Base-by-base conservation (phyloP, 2,888 invertebrate species). In the Polydrusus tereticollis region DNA sequence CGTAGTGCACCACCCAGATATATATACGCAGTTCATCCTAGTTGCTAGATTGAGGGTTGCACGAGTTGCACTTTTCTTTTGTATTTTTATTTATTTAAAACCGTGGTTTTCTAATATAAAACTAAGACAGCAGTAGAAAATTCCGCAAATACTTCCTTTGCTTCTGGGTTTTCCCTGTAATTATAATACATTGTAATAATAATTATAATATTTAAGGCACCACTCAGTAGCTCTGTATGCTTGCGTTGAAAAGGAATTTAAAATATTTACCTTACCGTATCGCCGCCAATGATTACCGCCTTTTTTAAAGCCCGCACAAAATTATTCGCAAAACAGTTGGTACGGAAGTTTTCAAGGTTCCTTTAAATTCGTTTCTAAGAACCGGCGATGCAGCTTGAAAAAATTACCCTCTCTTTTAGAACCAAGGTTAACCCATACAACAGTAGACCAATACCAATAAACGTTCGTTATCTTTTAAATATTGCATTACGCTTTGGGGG, bases 271-370 rank as follows among this genome's bases (percentile, higher is more conserved):
- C 47, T 47, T 10, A 10, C 8, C 21, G 14, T 47, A 12, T 2
- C 12, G 21, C 21, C 47, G 47, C 23, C 23, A 47, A 23, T 62
- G 33, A 47, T 29, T 41, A 23, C 8, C 10, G 14, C 2, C 10
- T 38, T 21, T 38, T 23, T 41, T 26, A 21, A 4, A 26, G 18
- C 29, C 52, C 29, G 18, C 45, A 29, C 58, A 47, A 33, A 55
- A 29, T 26, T 36, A 50, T 20, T 29, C 33, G 50, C 52, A 7
- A 52, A 52, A 52, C 60, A 67, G 67, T 59, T 59, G 60, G 66
- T 66, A 41, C 68, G 68, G 68, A 68, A 68, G 68, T 41, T 60
- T 68, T 58, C 68, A 68, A 68, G 68, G 68, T 68, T 52, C 23
- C 47, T 57, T 58, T 45, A 36, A 16, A 12, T 43, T 29, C 16